Conservation (phyloP, 2,888 invertebrate species). For the Polydrusus cervinus region DNA sequence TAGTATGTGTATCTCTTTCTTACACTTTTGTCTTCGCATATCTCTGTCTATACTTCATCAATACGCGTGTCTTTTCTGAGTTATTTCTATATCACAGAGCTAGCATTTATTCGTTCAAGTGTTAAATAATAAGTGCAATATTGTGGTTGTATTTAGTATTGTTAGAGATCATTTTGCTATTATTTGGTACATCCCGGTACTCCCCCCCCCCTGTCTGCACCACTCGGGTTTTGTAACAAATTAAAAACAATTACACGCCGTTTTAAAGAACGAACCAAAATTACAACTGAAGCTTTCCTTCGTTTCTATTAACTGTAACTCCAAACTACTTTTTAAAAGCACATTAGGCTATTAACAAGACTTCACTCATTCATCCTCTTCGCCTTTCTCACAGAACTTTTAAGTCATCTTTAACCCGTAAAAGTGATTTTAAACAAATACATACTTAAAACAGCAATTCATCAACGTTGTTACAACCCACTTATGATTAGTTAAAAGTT, state of each 20-base stretch:
- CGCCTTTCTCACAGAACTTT: constrained; percentile 48
- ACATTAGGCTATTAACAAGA: constrained; percentile 51
- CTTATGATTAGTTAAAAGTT: constrained; percentile 51
- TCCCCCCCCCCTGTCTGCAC: too few species aligned
- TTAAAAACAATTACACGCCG: constrained; percentile 23
- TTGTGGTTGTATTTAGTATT: too few species aligned
- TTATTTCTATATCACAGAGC: too few species aligned
- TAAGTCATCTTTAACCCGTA: constrained; percentile 48
- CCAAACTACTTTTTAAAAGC: constrained; percentile 48
- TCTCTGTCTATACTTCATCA: too few species aligned
- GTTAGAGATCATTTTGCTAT: too few species aligned
- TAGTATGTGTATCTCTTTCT: too few species aligned
- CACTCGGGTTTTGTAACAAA: too few species aligned
- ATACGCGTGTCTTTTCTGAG: too few species aligned
- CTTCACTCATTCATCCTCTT: constrained; percentile 33
- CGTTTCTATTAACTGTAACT: constrained; percentile 39
- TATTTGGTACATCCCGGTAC: too few species aligned
- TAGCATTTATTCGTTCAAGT: too few species aligned
- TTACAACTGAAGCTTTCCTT: constrained; percentile 15
- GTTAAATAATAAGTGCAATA: too few species aligned
- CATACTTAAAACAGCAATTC: constrained; percentile 53
- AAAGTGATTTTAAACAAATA: constrained; percentile 55
- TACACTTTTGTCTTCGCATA: too few species aligned
- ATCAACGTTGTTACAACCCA: constrained; percentile 53
- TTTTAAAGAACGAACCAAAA: constrained; percentile 23